A percentile compares a stretch with the other conserved stretches of the same genome.
These are phyloP conservation scores for Trichoplusia ni DNA, from an alignment of 1,140 invertebrate genomes.

Conservation along the genomic window DNA sequence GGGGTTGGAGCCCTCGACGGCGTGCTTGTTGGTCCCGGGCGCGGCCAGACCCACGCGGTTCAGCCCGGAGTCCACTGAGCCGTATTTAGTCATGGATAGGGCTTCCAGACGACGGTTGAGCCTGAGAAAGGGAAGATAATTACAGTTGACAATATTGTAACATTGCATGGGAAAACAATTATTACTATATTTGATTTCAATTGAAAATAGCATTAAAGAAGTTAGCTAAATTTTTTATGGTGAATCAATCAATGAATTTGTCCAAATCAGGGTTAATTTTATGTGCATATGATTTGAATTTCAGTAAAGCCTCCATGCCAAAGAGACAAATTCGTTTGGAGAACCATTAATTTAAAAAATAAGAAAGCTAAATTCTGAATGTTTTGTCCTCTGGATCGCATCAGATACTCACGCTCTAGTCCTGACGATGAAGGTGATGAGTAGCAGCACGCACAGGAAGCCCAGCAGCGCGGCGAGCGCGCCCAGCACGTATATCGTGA, in stretches of 20 bases:
- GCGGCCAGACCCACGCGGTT: conserved; percentile 77
- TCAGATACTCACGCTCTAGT: conserved; percentile 76
- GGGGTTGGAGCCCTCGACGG: conserved; percentile 86
- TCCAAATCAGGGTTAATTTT: too few relatives aligned
- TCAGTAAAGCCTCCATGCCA: too few relatives aligned
- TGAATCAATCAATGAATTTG: background rate
- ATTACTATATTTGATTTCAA: too few relatives aligned
- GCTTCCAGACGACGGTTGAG: conserved; percentile 82
- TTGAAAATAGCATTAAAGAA: too few relatives aligned
- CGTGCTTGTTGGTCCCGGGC: conserved; percentile 86
- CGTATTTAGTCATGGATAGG: conserved; percentile 83
- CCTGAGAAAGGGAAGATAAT: conserved; percentile 51
- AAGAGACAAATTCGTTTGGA: too few relatives aligned
- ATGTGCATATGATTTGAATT: too few relatives aligned
- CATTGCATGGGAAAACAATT: too few relatives aligned
- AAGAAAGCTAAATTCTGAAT: too few relatives aligned
- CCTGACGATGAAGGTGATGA: conserved; percentile 78
- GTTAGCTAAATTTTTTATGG: too few relatives aligned
- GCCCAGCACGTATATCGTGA: conserved; percentile 79
- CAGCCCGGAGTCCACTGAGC: conserved; percentile 83
- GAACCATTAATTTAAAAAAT: too few relatives aligned
- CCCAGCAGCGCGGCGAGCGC: conserved; percentile 76
- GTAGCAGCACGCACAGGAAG: conserved; percentile 73
- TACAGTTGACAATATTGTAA: background rate
- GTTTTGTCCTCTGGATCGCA: too few relatives aligned